Evolutionary conservation across 2,888 invertebrate species (phyloP).

Genomic region (Blastobasis lacticolella): DNA sequence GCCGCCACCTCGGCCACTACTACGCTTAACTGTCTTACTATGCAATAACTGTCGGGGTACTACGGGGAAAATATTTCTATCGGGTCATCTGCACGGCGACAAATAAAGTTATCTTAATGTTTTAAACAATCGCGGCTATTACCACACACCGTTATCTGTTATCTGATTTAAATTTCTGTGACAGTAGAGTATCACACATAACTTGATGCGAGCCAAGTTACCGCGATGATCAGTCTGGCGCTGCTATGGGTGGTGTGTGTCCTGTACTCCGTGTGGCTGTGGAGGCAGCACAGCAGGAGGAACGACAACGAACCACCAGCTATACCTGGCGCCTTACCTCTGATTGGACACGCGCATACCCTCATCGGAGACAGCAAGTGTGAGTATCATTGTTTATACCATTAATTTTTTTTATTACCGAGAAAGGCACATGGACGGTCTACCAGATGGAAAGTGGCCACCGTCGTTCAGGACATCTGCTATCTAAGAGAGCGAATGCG

Average conservation of each 20-base stretch:
- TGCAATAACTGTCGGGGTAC: neutral
- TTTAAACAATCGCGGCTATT: too few species aligned
- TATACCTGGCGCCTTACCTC: conserved; percentile 37
- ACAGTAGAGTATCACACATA: neutral
- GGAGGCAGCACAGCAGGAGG: conserved; percentile 21
- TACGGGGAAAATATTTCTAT: conserved; percentile 5
- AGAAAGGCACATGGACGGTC: neutral
- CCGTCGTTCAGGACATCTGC: too few species aligned
- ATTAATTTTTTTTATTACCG: neutral
- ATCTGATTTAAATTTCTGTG: too few species aligned
- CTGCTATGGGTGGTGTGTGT: conserved; percentile 24
- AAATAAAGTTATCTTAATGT: too few species aligned
- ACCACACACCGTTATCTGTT: too few species aligned
- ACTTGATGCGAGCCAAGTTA: conserved; percentile 1
- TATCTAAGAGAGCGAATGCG: too few species aligned
- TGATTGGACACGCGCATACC: conserved; percentile 44
- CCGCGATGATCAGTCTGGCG: conserved; percentile 27
- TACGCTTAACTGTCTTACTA: too few species aligned
- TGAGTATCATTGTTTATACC: conserved; percentile 26
- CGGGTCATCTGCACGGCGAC: neutral
- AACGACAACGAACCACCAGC: conserved; percentile 35
- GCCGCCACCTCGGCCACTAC: too few species aligned
- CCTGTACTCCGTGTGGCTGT: conserved; percentile 28
- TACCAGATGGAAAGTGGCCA: too few species aligned
- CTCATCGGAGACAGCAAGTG: conserved; percentile 48